These are phyloP conservation scores for Oxytorus armatus DNA, from an alignment of 2,888 invertebrate species.

Conservation along the genomic window DNA sequence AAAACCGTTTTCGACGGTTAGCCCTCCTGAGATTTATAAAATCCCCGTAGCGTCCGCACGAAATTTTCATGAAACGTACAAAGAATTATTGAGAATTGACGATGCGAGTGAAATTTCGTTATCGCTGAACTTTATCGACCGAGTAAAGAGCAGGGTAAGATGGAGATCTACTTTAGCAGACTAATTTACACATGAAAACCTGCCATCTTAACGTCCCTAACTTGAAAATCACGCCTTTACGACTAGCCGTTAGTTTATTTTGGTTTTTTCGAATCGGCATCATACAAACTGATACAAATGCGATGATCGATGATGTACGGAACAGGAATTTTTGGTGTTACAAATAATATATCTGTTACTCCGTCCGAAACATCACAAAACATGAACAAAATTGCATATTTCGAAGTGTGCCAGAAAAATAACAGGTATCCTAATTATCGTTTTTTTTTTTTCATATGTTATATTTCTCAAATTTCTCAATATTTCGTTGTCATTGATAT, in stretches of 20 bases:
- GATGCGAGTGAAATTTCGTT: constrained; percentile 1
- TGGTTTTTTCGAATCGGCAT: too few relatives aligned
- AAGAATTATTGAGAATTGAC: not conserved
- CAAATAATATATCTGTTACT: not conserved
- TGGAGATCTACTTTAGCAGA: not conserved
- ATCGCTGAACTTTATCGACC: constrained; percentile 28
- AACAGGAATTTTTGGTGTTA: too few relatives aligned
- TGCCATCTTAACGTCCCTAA: too few relatives aligned
- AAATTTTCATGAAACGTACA: constrained; percentile 48
- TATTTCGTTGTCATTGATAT: not conserved
- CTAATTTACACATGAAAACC: too few relatives aligned
- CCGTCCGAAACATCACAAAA: not conserved
- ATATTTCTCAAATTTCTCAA: constrained; percentile 22
- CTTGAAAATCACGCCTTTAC: too few relatives aligned
- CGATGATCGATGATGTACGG: too few relatives aligned
- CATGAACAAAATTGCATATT: constrained; percentile 73
- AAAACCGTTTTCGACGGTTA: constrained; percentile 64
- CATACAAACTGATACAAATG: too few relatives aligned
- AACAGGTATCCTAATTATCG: constrained; percentile 75
- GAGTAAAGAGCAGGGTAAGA: not conserved
- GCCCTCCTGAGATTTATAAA: constrained; percentile 53
- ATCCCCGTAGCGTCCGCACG: constrained; percentile 62
- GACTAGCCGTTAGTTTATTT: too few relatives aligned
- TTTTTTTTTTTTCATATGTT: not conserved
- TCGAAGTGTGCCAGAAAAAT: constrained; percentile 80